Evolutionary conservation across 2,888 invertebrate species (phyloP), one percentile per base, ranked within the genome.

Genomic region (Perithous albicinctus): DNA sequence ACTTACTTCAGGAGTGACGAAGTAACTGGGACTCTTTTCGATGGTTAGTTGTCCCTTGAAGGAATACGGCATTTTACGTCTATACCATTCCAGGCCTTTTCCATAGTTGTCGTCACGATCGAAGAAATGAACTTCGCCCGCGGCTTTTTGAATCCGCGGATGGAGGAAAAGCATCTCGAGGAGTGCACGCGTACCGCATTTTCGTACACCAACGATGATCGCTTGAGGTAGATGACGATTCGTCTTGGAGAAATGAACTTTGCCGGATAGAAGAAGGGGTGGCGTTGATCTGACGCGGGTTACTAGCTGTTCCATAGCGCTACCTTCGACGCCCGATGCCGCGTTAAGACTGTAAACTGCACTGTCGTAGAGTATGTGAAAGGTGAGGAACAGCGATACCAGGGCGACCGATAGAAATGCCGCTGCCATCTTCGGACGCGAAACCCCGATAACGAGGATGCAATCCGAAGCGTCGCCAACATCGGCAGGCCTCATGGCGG

Each of bases 11-110:
- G 97, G 97, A 75, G 98, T 98, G 59, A 99, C 98, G 93, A 99
- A 99, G 93, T 99, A 99, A 89, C 98, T 98, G 4, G 99, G 99
- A 88, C 98, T 99, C 93, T 99, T 99, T 93, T 99, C 99, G 87
- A 99, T 97, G 75, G 98, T 98, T 86, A 99, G 96, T 93, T 99
- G 98, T 54, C 97, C 97, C 84, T 96, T 95, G 93, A 96, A 97
- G 0, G 98, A 98, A 89, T 96, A 96, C 10, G 99, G 99, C 98
- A 99, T 99, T 92, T 97, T 97, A 91, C 96, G 96, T 80, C 97
- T 94, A 93, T 99, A 99, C 99, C 99, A 99, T 82, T 99, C 98
- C 80, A 98, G 94, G 0, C 99, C 99, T 85, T 96, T 95, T 72
- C 96, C 95, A 93, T 98, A 99, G 93, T 98, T 98, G 89, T 97